Percentiles rank a stretch among this genome's conserved stretches.
phyloP scores from a whole-genome alignment of 1,140 invertebrate genomes.

The Heliconius congener region DNA sequence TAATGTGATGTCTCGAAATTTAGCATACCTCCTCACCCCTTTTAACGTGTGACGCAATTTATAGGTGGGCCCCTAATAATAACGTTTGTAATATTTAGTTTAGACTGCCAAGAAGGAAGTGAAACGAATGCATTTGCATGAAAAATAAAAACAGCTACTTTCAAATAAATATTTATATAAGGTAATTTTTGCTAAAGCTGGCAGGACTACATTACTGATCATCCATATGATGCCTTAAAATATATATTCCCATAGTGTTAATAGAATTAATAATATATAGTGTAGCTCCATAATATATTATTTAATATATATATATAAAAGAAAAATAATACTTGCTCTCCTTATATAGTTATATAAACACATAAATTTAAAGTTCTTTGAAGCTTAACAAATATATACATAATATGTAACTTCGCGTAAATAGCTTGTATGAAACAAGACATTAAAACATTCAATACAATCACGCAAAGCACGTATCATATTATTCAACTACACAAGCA shows the following conservation, averaged over 20 bases:
- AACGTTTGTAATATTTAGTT: no score
- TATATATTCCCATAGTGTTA: background rate
- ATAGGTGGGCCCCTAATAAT: no score
- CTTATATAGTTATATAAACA: background rate
- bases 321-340: background rate
- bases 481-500: background rate
- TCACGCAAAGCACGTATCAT: background rate
- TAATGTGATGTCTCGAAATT: no score
- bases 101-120: no score
- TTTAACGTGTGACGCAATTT: no score
- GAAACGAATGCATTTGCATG: background rate
- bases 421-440: background rate
- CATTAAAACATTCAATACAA: slow-evolving; percentile 5
- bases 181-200: background rate
- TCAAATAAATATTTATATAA: background rate
- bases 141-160: background rate
- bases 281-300: background rate
- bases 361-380: background rate
- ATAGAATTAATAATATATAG: background rate
- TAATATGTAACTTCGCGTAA: background rate
- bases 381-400: background rate
- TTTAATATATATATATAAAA: background rate
- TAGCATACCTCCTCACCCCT: no score
- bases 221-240: background rate
- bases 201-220: background rate